Evolutionary conservation across 2,888 invertebrate species (phyloP).

Genomic region (Diarsia mendica): DNA sequence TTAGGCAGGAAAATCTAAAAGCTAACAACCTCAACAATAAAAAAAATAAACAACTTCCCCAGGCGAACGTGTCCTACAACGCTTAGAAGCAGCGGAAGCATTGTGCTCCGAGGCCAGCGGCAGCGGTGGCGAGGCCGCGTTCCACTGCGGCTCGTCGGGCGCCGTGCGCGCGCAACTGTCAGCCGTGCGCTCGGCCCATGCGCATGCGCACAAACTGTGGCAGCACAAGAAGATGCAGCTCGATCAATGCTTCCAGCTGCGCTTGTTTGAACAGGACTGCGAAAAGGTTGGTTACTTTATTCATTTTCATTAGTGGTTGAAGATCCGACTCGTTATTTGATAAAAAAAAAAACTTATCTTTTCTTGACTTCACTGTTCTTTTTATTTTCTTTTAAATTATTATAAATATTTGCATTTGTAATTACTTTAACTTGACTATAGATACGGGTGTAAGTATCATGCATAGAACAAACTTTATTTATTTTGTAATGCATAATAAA

Average conservation of each 20-base stretch:
- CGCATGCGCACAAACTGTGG: conserved; percentile 98
- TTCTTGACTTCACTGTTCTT: no score
- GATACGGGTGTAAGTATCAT: no score
- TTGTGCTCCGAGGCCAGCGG: conserved; percentile 92
- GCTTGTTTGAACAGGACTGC: conserved; percentile 99
- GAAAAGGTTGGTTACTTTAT: conserved; percentile 93
- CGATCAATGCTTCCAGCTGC: conserved; percentile 98
- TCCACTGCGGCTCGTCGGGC: conserved; percentile 92
- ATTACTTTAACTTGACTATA: no score
- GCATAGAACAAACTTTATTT: no score
- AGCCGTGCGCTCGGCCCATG: conserved; percentile 96
- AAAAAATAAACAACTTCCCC: background rate
- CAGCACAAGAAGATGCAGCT: conserved; percentile 98
- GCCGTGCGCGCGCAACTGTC: conserved; percentile 95
- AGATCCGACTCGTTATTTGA: background rate
- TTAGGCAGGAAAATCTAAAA: conserved; percentile 5
- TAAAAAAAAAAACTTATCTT: no score
- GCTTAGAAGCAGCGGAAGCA: conserved; percentile 89
- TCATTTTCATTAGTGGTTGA: background rate
- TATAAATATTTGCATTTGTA: no score
- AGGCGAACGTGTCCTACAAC: conserved; percentile 93
- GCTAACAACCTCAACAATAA: conserved; percentile 19
- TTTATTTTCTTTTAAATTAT: no score
- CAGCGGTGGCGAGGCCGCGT: conserved; percentile 92
- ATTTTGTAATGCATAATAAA: no score